Evolutionary conservation across 2,113 vertebrate genomes (phyloP).

Genomic region (Oreochromis aureus): DNA sequence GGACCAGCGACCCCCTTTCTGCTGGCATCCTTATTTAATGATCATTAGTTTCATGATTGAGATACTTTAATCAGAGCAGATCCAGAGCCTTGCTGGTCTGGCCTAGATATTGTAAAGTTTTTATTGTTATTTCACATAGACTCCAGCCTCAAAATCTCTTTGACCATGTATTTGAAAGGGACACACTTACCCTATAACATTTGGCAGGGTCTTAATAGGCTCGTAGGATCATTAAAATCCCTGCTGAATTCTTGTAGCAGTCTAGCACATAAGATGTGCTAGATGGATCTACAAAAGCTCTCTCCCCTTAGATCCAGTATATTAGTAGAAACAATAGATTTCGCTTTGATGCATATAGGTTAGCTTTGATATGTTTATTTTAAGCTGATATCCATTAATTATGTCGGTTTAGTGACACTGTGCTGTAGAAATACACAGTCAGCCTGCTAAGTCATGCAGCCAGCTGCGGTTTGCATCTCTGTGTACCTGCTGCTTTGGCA

Average conservation of each 20-base stretch:
- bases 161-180: neutral
- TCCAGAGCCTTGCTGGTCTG: neutral
- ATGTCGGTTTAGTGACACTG: neutral
- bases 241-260: neutral
- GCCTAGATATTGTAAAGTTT: neutral
- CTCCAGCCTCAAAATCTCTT: neutral
- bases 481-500: conserved; percentile 29
- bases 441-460: conserved; percentile 11
- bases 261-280: neutral
- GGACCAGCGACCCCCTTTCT: conserved; percentile 1
- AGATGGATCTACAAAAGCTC: neutral
- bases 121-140: neutral
- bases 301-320: neutral
- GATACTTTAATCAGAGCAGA: neutral
- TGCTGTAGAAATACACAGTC: neutral
- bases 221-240: neutral
- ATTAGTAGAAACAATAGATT: neutral
- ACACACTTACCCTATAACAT: neutral
- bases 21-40: neutral
- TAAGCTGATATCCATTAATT: neutral
- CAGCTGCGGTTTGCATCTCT: neutral
- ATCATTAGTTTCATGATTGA: neutral
- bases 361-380: neutral
- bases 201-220: neutral
- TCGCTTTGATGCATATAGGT: neutral